Base-by-base conservation (phyloP, 2,113 vertebrate species). In the Periophthalmus modestus region DNA sequence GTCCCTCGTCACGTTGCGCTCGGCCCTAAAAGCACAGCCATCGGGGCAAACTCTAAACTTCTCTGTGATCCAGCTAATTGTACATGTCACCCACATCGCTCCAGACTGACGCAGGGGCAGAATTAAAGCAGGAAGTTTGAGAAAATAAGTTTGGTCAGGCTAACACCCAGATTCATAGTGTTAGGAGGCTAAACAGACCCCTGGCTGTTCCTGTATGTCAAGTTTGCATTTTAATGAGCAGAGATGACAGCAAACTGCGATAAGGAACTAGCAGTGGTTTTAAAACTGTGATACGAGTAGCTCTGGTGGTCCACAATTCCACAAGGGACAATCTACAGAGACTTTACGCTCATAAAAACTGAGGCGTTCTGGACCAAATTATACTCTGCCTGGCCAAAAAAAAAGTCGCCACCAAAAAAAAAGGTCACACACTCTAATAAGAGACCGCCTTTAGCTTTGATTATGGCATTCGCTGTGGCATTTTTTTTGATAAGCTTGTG, bases 1-100 rank as follows among this genome's bases (percentile, higher is more conserved):
- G 74, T 43, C 47, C 68, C 55, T 71, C 83, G 73, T 83, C 82
- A 68, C 69, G 71, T 88, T 79, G 84, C 10, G 28, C 65, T 24
- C 50, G 59, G 62, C 66, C 74, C 79, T 67, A 28, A 15, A 68
- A 48, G 80, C 59, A 34, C 24, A 11, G 63, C 77, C 62, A 7
- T 39, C 1, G 19, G 77, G 47, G 71, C n/a, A 74, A 47, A 66
- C 76, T 72, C 80, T 81, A 83, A 5, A 81, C 85, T 81, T 82
- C 72, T 75, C 78, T 79, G 78, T 74, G 57, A 75, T 79, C 71
- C 69, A 63, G 73, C 85, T 90, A 82, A 89, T 88, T 86, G 80
- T 72, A 83, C 82, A 82, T 75, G 87, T 82, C 84, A 73, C 39
- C 6, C 84, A 77, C 78, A 82, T 85, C 85, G 73, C 83, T 74